Percentiles rank a stretch among this genome's conserved stretches.
Evolutionary conservation across 2,888 invertebrate genomes (phyloP).

Genomic region (Vanessa cardui): DNA sequence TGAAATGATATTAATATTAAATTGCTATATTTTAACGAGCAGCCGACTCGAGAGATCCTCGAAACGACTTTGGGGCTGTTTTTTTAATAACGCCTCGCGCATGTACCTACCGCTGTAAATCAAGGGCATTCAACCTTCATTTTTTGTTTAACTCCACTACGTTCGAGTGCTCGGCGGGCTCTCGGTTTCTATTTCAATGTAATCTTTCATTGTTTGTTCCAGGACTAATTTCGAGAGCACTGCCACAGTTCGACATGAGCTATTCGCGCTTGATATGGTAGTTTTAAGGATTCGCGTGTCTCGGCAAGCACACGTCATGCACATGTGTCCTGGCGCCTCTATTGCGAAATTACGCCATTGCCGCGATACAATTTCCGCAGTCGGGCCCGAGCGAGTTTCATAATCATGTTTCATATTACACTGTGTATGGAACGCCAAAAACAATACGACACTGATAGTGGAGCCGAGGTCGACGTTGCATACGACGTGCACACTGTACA

Average conservation of each 20-base stretch:
- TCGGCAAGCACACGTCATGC: not conserved
- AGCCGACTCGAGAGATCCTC: not conserved
- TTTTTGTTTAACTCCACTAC: not conserved
- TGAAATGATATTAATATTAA: too few relatives aligned
- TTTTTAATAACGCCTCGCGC: not conserved
- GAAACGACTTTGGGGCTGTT: not conserved
- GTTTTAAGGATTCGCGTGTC: too few relatives aligned
- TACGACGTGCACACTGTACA: not conserved
- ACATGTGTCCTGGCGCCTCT: not conserved
- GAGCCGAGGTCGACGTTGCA: not conserved
- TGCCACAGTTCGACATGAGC: not conserved
- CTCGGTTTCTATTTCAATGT: not conserved
- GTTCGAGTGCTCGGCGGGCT: not conserved
- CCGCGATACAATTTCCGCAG: not conserved
- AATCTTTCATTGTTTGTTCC: not conserved
- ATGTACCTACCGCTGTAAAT: not conserved
- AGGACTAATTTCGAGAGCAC: not conserved
- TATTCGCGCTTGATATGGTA: not conserved
- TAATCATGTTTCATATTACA: not conserved
- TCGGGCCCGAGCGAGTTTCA: not conserved
- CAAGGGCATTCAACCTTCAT: conserved; percentile 7
- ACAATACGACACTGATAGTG: not conserved
- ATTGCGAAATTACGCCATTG: conserved; percentile 8
- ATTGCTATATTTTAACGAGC: too few relatives aligned
- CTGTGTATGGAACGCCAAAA: not conserved